Evolutionary conservation across 1,140 invertebrate genomes (phyloP), one percentile per base, ranked within the genome.

Genomic region (Neuroterus valhalla): DNA sequence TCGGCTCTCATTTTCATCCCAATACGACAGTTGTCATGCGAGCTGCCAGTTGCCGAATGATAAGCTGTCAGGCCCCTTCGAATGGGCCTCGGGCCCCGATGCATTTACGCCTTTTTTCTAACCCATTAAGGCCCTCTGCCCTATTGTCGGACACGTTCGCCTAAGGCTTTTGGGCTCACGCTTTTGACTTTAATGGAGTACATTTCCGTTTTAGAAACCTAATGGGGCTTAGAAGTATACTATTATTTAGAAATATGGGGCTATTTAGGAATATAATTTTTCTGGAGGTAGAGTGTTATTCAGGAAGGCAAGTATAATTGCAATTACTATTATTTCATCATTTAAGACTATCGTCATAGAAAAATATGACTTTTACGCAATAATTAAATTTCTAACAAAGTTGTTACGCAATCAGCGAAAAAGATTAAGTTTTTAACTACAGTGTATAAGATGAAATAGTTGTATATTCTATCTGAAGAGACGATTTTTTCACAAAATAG

Each of bases 11-110:
- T 75, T 74, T 74, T 76, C 45, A 69, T 55, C 68, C 45, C 44
- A 42, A 45, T 55, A 43, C 80, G 77, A 74, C 80, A 81, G 80
- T 81, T 81, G 80, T 78, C 74, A 66, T 45, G 68, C 77, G 74
- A 52, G 45, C 11, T 62, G 23, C 52, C 52, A 62, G 52, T 62
- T 62, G 52, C 23, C 55, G 55, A 62, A 62, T 62, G 55, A 62
- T 62, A 62, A 62, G 55, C 55, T 62, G 55, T 62, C 55, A 62
- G 23, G 26, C 23, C 50, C 43, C 50, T 43, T 21, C 43, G 46
- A 50, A 68, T 31, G 14, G 19, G 21, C 45, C 44, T 31, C 62
- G 31, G 55, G 55, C 11, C 74, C 48, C 52, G 38, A 46, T 15
- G 72, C 52, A 76, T 72, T 71, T 71, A 44, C 74, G 72, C 74